Base-by-base conservation (phyloP, 2,797 vertebrate genomes). In the Enteromius argenteus region DNA sequence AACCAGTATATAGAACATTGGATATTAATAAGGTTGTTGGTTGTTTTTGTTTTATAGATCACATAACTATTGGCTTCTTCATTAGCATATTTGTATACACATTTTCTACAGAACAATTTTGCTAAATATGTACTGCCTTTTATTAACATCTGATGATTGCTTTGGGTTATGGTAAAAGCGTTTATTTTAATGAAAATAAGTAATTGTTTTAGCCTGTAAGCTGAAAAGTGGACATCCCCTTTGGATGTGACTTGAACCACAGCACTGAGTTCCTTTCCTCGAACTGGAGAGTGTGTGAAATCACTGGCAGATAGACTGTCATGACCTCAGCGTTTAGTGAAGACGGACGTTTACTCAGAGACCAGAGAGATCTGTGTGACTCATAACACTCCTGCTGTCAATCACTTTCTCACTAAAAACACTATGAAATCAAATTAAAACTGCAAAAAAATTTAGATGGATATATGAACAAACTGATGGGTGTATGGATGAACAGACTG, bases 301-400 rank as follows among this genome's bases (percentile, higher is more conserved):
- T 87, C 64, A 23, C 86, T 80, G 81, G 86, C 91, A 93, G 92
- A 92, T 91, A 86, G 91, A 90, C 85, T 91, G 92, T 91, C 91
- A 88, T 86, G 92, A 93, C 91, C 91, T 85, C 4, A 85, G 88
- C 83, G 5, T 88, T 93, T 90, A 89, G 79, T 85, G 21, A 53
- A 90, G 91, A 87, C 85, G 77, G 89, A 35, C 79, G 44, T 88
- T 91, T 88, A 76, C 89, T 92, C 90, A 80, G n/a, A 87, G 76
- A 90, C 84, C 83, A 44, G 44, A 39, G 67, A 91, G 92, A 90
- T 90, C 88, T 80, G 64, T 23, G 79, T 86, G 90, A 92, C 90
- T 93, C 90, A 82, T 78, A 89, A 87, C 81, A 87, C 90, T 89
- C 90, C 69, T 0, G n/a, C 89, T 90, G 90, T 92, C 92, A 92